Conservation (phyloP, 2,113 vertebrate genomes). For the Cyanoramphus novaezelandiae region DNA sequence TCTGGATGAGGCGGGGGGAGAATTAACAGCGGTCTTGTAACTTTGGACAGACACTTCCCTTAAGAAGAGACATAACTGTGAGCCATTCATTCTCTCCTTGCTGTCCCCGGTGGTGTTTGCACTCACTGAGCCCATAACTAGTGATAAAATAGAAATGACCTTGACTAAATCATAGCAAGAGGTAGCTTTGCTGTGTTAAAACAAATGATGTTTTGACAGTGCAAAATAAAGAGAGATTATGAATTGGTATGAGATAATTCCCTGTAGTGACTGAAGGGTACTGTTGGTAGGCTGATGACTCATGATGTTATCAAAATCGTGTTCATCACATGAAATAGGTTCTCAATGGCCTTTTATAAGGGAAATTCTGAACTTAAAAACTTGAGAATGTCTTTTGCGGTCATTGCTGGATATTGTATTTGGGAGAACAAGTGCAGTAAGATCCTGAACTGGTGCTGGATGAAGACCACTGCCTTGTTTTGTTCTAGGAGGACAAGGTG, state of each 20-base stretch:
- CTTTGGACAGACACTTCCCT: not conserved
- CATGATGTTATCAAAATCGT: not conserved
- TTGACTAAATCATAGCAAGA: not conserved
- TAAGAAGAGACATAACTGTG: not conserved
- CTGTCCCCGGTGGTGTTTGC: not conserved
- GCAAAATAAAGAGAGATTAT: not conserved
- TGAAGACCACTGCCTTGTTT: not conserved
- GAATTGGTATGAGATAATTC: not conserved
- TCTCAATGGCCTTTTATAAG: not conserved
- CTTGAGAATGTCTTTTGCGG: not conserved
- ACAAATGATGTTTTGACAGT: not conserved
- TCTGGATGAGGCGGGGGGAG: not conserved
- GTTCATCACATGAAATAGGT: not conserved
- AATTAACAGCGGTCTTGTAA: not conserved
- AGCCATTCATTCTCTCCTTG: not conserved
- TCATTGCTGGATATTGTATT: rapidly evolving
- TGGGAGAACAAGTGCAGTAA: not conserved
- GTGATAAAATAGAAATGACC: not conserved
- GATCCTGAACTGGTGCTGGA: not conserved
- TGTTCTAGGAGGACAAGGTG: not conserved
- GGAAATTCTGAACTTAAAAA: not conserved
- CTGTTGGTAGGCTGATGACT: not conserved
- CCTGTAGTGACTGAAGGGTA: not conserved
- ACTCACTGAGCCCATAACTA: not conserved
- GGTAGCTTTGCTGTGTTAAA: not conserved